Percentiles rank a stretch among this genome's conserved stretches.
phyloP scores from a whole-genome alignment of 2,888 invertebrate genomes.

The Ophion slaviceki region DNA sequence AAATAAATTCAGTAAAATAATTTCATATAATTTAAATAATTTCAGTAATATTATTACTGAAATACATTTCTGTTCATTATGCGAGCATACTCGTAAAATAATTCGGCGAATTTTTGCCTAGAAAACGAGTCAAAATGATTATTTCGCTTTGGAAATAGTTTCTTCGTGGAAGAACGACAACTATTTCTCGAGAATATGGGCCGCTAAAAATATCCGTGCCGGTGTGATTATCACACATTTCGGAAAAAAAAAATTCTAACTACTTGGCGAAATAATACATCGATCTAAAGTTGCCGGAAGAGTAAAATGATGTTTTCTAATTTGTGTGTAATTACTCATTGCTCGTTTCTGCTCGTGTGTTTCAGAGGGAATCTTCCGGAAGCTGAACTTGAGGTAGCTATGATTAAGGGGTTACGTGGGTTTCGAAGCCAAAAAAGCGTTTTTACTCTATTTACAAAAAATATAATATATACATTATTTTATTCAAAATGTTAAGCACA shows the following conservation, averaged over 20 bases:
- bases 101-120: background rate
- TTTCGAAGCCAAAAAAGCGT: too few species aligned
- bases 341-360: slow-evolving; percentile 54
- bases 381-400: slow-evolving; percentile 78
- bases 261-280: slow-evolving; percentile 57
- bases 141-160: slow-evolving; percentile 41
- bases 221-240: background rate
- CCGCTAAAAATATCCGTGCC: slow-evolving; percentile 22
- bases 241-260: slow-evolving; percentile 55
- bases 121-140: slow-evolving; percentile 10
- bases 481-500: too few species aligned
- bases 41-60: too few species aligned
- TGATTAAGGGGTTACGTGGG: background rate
- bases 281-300: slow-evolving; percentile 51
- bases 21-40: too few species aligned
- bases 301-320: background rate
- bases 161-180: slow-evolving; percentile 32
- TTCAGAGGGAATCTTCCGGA: slow-evolving; percentile 76
- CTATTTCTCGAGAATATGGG: slow-evolving; percentile 7
- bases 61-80: background rate
- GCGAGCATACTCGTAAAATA: background rate
- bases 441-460: background rate
- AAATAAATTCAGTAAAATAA: too few species aligned
- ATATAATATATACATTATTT: too few species aligned
- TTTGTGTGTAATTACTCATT: slow-evolving; percentile 15